Conservation (phyloP, 1,140 invertebrate species). For the Cyrtorhinus lividipennis region DNA sequence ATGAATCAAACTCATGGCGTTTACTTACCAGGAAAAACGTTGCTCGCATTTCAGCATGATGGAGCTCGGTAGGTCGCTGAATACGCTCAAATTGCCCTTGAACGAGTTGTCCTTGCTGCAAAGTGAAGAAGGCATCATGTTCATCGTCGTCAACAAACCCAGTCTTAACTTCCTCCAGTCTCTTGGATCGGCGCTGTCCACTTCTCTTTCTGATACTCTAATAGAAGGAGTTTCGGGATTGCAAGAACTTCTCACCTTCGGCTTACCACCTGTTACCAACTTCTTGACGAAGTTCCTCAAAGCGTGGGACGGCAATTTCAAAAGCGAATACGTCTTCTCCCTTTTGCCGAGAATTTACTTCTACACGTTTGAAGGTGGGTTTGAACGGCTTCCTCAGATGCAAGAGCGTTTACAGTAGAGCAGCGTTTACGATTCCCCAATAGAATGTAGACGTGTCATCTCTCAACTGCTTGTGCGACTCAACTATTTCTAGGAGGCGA, state of each 20-base stretch:
- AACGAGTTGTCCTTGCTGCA: conserved; percentile 2
- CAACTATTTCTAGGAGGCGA: too few species aligned
- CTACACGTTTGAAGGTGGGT: neutral
- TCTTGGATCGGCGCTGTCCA: neutral
- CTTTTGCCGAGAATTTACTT: neutral
- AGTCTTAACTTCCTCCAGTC: neutral
- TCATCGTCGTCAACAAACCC: neutral
- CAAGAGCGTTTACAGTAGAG: too few species aligned
- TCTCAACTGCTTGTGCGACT: too few species aligned
- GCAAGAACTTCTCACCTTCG: neutral
- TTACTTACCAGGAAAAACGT: neutral
- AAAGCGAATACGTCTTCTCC: neutral
- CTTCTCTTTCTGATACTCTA: neutral
- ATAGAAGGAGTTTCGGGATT: neutral
- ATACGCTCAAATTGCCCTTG: neutral
- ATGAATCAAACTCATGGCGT: too few species aligned
- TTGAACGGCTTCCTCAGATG: too few species aligned
- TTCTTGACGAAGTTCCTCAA: neutral
- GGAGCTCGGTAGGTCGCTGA: neutral
- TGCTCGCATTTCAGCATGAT: neutral
- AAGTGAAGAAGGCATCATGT: neutral
- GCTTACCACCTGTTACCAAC: conserved; percentile 3
- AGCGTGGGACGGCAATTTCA: neutral
- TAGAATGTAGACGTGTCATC: too few species aligned
- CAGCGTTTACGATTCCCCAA: too few species aligned